Percentiles rank a stretch among this genome's conserved stretches.
Conservation (phyloP, 2,888 invertebrate species). For the Baccha elongata region DNA sequence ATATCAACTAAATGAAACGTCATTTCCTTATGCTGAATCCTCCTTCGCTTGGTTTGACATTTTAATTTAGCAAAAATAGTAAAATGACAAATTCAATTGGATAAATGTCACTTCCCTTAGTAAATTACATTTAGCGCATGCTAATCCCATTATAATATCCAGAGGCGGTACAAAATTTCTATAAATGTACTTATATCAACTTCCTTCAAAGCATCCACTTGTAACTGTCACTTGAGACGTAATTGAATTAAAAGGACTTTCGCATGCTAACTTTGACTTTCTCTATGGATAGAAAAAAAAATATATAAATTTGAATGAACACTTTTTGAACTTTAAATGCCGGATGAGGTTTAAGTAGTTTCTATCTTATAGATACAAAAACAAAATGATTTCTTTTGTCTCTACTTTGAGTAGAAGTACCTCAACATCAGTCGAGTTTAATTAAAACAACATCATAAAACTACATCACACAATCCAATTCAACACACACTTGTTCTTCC, state of each 20-base stretch:
- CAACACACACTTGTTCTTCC: constrained; percentile 3
- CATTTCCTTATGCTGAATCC: constrained; percentile 5
- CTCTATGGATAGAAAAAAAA: not conserved
- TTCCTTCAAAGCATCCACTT: constrained; percentile 25
- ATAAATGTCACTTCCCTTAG: constrained; percentile 22
- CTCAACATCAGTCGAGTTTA: constrained; percentile 38
- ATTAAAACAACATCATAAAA: constrained; percentile 47
- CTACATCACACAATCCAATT: not conserved
- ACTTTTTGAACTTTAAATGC: constrained; percentile 16
- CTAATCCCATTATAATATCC: constrained; percentile 37
- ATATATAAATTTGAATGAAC: constrained; percentile 12
- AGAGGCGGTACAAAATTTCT: not conserved
- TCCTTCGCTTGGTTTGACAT: constrained; percentile 39
- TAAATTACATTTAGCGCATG: constrained; percentile 39
- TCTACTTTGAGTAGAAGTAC: constrained; percentile 45
- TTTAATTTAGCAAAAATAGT: constrained; percentile 47
- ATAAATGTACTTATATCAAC: not conserved
- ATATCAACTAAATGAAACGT: constrained; percentile 4
- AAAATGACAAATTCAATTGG: constrained; percentile 35
- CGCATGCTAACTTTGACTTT: constrained; percentile 1
- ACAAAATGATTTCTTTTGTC: constrained; percentile 28
- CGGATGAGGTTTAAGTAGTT: constrained; percentile 53
- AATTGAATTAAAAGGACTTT: constrained; percentile 61
- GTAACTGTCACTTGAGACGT: constrained; percentile 37
- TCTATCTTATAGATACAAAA: constrained; percentile 22